Evolutionary conservation across 1,140 invertebrate genomes (phyloP), one percentile per base, ranked within the genome.

Genomic region (Doryteuthis pealeii): DNA sequence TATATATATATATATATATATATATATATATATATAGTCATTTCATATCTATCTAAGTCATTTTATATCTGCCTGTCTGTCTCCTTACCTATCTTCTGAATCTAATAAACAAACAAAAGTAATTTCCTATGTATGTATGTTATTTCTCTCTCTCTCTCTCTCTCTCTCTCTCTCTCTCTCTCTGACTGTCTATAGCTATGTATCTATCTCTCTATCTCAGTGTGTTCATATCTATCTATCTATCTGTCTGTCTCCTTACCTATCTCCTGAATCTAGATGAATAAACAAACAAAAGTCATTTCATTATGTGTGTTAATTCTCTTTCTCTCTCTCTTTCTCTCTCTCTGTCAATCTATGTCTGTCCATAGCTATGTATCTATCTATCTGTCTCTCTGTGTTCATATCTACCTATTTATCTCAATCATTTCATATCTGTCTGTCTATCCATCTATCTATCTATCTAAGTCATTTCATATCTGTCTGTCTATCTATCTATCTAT

Each of bases 161-260:
- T 45, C 33, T 45, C 31, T 28, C 31, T 68, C 28, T 74, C 31
- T 74, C 15, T 66, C 62, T 40, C 72, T 45, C 62, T 65, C 66
- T 68, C 33, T 70, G 18, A 31, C 69, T 70, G 18, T 70, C 69
- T 70, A 18, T 35, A 30, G 18, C 69, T 35, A 30, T 70, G 22
- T 49, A 49, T 49, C 69, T 35, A 30, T 70, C 71, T 72, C 33
- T 72, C 71, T 72, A 33, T 72, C 45, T 54, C 33, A 54, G 35
- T 72, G n/a, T 54, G 22, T 72, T 26, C 30, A 22, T 72, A 33
- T 72, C 71, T 67, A 26, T 67, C 65, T 54, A 0, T 43, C 71
- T 54, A 26, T 72, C 71, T 54, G 1, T 58, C 32, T 72, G 15
- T 45, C 71, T 54, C 33, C 1, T 10, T 72, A n/a, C 31, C 35